Percentiles rank a stretch among this genome's conserved stretches.
Conservation (phyloP, 2,888 invertebrate genomes). For the Machimus rusticus region DNA sequence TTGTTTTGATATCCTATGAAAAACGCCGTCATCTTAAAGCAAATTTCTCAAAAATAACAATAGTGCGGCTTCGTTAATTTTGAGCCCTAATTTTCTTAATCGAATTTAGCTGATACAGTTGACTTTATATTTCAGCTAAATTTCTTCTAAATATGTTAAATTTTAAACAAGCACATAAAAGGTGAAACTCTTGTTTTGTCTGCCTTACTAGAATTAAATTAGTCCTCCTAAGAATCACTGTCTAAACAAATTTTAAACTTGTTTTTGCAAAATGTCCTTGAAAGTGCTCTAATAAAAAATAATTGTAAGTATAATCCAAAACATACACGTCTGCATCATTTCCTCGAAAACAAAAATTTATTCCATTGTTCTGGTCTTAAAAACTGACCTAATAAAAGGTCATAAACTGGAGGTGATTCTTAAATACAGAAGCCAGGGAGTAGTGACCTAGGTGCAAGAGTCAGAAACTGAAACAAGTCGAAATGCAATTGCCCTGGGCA, state of each 20-base stretch:
- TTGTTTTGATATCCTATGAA: too few relatives aligned
- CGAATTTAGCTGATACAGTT: too few relatives aligned
- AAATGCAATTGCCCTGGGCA: not conserved
- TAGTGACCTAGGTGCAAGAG: not conserved
- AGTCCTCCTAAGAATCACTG: not conserved
- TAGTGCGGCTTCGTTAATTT: too few relatives aligned
- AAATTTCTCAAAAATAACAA: too few relatives aligned
- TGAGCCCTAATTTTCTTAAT: too few relatives aligned
- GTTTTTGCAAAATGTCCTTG: not conserved
- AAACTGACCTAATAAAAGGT: constrained; percentile 2
- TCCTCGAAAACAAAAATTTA: not conserved
- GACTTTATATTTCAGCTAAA: too few relatives aligned
- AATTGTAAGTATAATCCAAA: not conserved
- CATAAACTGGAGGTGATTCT: not conserved
- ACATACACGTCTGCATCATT: not conserved
- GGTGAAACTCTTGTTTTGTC: not conserved
- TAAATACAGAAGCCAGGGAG: constrained; percentile 9
- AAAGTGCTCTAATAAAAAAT: not conserved
- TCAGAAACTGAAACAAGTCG: not conserved
- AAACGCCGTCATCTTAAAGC: too few relatives aligned
- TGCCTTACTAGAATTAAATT: not conserved
- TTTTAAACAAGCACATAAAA: too few relatives aligned
- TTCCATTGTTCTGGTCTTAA: not conserved
- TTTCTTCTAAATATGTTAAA: too few relatives aligned
- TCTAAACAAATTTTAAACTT: not conserved